Evolutionary conservation across 2,888 invertebrate genomes (phyloP).

Genomic region (Beris morrisii): DNA sequence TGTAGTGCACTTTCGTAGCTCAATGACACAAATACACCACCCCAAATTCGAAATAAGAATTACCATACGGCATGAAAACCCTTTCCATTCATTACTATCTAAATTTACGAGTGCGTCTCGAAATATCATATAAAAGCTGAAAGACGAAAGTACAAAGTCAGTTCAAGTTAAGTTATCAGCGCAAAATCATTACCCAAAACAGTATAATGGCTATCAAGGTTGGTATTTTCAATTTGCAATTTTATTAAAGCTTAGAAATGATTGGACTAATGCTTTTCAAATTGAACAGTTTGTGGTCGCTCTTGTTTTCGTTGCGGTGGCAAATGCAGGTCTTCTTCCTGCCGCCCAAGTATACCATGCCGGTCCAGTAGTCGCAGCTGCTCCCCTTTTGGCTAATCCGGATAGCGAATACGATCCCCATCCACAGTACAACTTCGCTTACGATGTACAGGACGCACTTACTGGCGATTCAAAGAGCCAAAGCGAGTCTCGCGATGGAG

Average conservation of each 20-base stretch:
- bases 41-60: too few species aligned
- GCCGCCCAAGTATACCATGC: constrained; percentile 23
- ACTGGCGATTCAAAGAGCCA: constrained; percentile 56
- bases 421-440: constrained; percentile 55
- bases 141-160: constrained; percentile 17
- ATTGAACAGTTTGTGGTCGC: constrained; percentile 37
- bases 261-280: too few species aligned
- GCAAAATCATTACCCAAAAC: constrained; percentile 18
- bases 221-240: background rate
- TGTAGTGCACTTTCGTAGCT: too few species aligned
- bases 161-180: constrained; percentile 26
- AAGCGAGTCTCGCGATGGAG: constrained; percentile 55
- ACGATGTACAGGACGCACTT: constrained; percentile 55
- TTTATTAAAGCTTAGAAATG: background rate
- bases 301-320: constrained; percentile 39
- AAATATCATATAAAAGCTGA: constrained; percentile 18
- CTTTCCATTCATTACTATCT: too few species aligned
- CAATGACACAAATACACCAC: too few species aligned
- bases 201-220: constrained; percentile 31
- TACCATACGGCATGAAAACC: too few species aligned
- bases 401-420: constrained; percentile 53
- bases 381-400: constrained; percentile 43
- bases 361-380: constrained; percentile 36
- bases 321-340: constrained; percentile 37
- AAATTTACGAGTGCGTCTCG: too few species aligned